Conservation (phyloP, 2,888 invertebrate genomes). For the Meandrusa payeni region DNA sequence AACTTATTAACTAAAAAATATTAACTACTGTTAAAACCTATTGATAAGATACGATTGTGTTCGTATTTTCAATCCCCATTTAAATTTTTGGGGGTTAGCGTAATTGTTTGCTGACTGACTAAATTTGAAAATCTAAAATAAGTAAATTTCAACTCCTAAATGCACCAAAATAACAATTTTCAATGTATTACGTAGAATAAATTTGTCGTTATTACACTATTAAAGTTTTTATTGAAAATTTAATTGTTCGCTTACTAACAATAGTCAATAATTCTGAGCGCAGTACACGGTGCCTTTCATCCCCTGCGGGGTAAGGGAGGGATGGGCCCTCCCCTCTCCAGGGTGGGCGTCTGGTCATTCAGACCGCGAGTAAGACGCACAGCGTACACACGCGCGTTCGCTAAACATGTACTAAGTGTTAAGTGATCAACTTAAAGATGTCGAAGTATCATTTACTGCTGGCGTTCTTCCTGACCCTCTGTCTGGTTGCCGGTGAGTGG, state of each 20-base stretch:
- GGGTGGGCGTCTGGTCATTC: constrained; percentile 14
- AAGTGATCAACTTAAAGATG: constrained; percentile 19
- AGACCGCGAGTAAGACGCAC: constrained; percentile 19
- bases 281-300: constrained; percentile 7
- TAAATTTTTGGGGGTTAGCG: too few relatives aligned
- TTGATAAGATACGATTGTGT: too few relatives aligned
- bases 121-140: too few relatives aligned
- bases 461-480: constrained; percentile 10
- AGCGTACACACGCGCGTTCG: constrained; percentile 8
- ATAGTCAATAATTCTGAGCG: constrained; percentile 18
- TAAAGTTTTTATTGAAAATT: constrained; percentile 1
- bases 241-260: constrained; percentile 18
- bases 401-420: constrained; percentile 15
- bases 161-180: too few relatives aligned
- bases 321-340: constrained; percentile 9
- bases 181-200: neutral
- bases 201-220: neutral
- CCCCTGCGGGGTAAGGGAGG: constrained; percentile 5
- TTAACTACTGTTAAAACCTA: too few relatives aligned
- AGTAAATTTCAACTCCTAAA: too few relatives aligned
- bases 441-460: constrained; percentile 18
- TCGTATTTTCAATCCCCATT: too few relatives aligned
- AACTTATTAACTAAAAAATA: too few relatives aligned
- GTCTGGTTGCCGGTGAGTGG: constrained; percentile 16
- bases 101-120: too few relatives aligned